A percentile compares a stretch with the other conserved stretches of the same genome.
phyloP scores from a whole-genome alignment of 2,113 vertebrate genomes.

The Entomyzon cyanotis region DNA sequence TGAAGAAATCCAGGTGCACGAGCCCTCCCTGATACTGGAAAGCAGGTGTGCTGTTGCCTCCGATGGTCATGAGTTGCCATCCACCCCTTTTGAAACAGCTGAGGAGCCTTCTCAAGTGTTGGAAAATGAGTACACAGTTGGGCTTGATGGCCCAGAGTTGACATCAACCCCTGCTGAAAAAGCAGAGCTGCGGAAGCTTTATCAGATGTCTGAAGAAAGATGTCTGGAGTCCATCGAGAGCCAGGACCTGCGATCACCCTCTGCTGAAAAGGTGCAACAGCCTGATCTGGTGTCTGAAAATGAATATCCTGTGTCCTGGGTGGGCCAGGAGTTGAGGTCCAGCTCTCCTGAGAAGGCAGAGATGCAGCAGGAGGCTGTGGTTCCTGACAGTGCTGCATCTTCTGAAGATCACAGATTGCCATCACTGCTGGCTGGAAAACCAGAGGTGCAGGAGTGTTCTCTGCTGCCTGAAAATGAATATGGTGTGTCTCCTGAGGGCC shows the following conservation, averaged over 20 bases:
- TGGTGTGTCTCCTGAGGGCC: constrained; percentile 45
- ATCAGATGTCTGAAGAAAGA: neutral
- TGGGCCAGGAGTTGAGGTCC: constrained; percentile 20
- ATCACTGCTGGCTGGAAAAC: neutral
- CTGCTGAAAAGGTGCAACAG: neutral
- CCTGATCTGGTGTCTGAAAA: constrained; percentile 55
- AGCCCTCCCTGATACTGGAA: constrained; percentile 43
- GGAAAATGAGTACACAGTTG: neutral
- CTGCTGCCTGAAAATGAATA: constrained; percentile 66
- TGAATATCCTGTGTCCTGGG: constrained; percentile 53
- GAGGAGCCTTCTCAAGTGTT: neutral
- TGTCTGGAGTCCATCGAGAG: neutral
- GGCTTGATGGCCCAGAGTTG: constrained; percentile 57
- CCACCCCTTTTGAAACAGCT: neutral
- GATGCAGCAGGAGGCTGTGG: neutral
- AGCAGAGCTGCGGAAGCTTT: neutral
- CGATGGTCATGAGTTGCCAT: neutral
- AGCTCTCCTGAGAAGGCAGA: constrained; percentile 14
- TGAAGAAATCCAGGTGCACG: neutral
- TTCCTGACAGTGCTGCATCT: constrained; percentile 19
- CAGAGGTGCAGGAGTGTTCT: constrained; percentile 31
- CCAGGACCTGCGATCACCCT: neutral
- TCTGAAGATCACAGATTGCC: neutral
- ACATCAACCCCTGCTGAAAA: constrained; percentile 45
- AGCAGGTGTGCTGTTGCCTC: constrained; percentile 40